These are phyloP conservation scores for Aleadryas rufinucha DNA, from an alignment of 2,113 vertebrate genomes.

Conservation along the genomic window DNA sequence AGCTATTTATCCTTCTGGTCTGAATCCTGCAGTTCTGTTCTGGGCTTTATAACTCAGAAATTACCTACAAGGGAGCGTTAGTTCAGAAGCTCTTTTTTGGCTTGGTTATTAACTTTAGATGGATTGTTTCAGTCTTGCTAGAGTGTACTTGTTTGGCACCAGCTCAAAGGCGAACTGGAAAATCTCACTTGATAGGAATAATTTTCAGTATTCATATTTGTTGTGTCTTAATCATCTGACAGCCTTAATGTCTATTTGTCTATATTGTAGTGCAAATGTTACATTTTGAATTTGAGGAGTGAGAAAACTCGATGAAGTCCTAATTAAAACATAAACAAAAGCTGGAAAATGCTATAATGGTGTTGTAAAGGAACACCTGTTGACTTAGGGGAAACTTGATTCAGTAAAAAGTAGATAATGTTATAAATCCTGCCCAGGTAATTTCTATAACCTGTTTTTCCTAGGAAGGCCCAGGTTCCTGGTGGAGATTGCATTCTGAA, in stretches of 20 bases:
- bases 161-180: neutral
- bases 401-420: neutral
- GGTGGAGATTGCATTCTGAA: conserved; percentile 68
- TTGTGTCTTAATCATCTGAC: neutral
- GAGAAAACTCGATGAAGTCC: neutral
- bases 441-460: neutral
- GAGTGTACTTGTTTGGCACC: neutral
- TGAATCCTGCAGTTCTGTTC: neutral
- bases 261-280: neutral
- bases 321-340: neutral
- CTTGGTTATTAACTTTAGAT: neutral
- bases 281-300: neutral
- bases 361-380: neutral
- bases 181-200: neutral
- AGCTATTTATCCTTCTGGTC: neutral
- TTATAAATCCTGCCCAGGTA: neutral
- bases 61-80: neutral
- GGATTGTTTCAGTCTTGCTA: neutral
- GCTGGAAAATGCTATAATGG: neutral
- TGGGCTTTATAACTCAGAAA: neutral
- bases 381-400: neutral
- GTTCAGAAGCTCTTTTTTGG: neutral
- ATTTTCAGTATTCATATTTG: neutral
- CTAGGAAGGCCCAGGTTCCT: conserved; percentile 66
- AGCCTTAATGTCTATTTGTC: neutral